Evolutionary conservation across 1,140 invertebrate genomes (phyloP), one percentile per base, ranked within the genome.

Genomic region (Drosophila sp.): DNA sequence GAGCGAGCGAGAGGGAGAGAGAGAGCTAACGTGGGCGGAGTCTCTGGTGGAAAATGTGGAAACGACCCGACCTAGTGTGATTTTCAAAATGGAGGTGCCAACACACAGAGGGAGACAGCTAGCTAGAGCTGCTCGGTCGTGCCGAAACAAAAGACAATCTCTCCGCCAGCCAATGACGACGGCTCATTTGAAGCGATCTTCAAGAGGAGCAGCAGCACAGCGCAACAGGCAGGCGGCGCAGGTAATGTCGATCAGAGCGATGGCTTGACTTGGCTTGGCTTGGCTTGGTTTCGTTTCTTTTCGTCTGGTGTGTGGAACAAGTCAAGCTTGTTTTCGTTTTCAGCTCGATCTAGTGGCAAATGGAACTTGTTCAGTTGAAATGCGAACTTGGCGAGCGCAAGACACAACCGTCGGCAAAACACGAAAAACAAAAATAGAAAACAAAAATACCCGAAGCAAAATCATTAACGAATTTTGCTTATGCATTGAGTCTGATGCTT

Each of bases 71-170:
- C 80, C 25, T 83, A 76, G 80, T 79, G 80, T 83, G 70, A 86
- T 76, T 86, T 91, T 91, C 90, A 91, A 91, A 91, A 91, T 91
- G 90, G 90, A 91, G 90, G 78, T 76, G 86, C 85, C 66, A 87
- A 89, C 70, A 89, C 70, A 68, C 29, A 58, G 76, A 71, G 62
- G n/a, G 62, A 60, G 56, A 74, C 50, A 70, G 80, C 66, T 57
- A 73, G 70, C 56, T 55, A n/a, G 55, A 4, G 32, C 32, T 38
- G 8, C 7, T 35, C 4, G 30, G n/a, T 7, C 5, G 0, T 41
- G 4, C 23, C 5, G 10, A 50, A 27, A 41, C 23, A 27, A 27
- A 10, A 50, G 23, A 50, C 5, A 50, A 50, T 50, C 44, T 27
- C 0, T 2, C 0, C 1, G 10, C 4, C 61, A 69, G 23, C 80